phyloP scores from a whole-genome alignment of 2,113 vertebrate species.

The Gadus chalcogrammus region DNA sequence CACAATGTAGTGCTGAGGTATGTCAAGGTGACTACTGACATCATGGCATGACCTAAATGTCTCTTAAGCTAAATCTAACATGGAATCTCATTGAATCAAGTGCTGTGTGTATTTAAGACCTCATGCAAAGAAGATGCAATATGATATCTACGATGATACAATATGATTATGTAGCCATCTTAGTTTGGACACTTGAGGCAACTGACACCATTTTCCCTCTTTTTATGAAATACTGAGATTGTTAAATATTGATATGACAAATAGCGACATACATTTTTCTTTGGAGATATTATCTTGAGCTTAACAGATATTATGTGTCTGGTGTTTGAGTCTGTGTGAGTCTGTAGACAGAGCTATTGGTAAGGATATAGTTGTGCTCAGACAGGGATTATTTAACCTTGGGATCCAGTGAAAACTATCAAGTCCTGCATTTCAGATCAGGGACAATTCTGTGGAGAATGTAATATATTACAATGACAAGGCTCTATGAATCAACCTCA shows the following conservation, averaged over 20 bases:
- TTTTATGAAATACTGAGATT: not conserved
- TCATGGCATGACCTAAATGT: too few species aligned
- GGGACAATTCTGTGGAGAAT: constrained; percentile 11
- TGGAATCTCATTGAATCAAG: too few species aligned
- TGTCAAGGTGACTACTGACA: too few species aligned
- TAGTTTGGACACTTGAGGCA: not conserved
- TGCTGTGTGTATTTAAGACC: too few species aligned
- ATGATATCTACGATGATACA: too few species aligned
- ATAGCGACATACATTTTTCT: not conserved
- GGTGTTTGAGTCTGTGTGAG: constrained; percentile 14
- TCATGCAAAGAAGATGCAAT: too few species aligned
- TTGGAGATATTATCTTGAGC: too few species aligned
- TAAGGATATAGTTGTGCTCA: constrained; percentile 28
- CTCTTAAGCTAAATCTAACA: too few species aligned
- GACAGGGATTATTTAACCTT: constrained; percentile 32
- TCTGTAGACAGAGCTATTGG: constrained; percentile 39
- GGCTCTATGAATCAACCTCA: constrained; percentile 21
- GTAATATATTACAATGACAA: constrained; percentile 14
- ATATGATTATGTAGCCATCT: too few species aligned
- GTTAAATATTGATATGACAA: not conserved
- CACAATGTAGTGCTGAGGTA: too few species aligned
- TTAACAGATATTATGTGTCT: too few species aligned
- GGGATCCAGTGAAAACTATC: not conserved
- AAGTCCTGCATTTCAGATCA: constrained; percentile 2
- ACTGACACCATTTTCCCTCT: not conserved